Conservation (phyloP, 2,888 invertebrate genomes). For the Drosophila greeni region DNA sequence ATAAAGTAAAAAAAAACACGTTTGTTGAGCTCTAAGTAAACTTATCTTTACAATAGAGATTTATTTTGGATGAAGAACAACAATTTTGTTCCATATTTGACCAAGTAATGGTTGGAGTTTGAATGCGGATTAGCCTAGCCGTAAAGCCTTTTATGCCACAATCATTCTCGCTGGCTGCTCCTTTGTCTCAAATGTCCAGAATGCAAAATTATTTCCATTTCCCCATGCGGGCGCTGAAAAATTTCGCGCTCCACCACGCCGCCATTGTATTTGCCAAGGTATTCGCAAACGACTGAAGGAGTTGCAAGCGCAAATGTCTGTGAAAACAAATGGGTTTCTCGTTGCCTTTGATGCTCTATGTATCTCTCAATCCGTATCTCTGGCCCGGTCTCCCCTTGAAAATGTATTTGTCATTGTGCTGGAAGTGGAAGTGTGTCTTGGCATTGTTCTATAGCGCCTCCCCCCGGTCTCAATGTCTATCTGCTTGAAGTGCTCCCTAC, state of each 20-base stretch:
- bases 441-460: conserved; percentile 45
- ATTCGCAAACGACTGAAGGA: conserved; percentile 25
- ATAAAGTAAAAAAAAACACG: background rate
- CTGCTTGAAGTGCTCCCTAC: conserved; percentile 43
- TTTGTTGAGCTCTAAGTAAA: background rate
- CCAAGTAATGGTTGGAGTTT: background rate
- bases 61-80: background rate
- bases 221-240: conserved; percentile 21
- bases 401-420: conserved; percentile 62
- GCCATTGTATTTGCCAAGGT: conserved; percentile 27
- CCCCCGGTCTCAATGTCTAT: conserved; percentile 11
- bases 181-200: conserved; percentile 34
- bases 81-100: conserved; percentile 3
- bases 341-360: conserved; percentile 20
- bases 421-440: conserved; percentile 54
- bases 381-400: conserved; percentile 35
- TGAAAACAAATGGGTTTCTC: conserved; percentile 38
- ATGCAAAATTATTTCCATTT: conserved; percentile 37
- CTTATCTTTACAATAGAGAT: too few species aligned
- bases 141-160: background rate
- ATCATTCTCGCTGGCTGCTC: conserved; percentile 1
- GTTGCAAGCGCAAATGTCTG: conserved; percentile 45
- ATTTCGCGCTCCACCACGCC: conserved; percentile 30
- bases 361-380: background rate
- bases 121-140: conserved; percentile 1